Evolutionary conservation across 1,140 invertebrate species (phyloP).

Genomic region (Rhyacophila brunnea): DNA sequence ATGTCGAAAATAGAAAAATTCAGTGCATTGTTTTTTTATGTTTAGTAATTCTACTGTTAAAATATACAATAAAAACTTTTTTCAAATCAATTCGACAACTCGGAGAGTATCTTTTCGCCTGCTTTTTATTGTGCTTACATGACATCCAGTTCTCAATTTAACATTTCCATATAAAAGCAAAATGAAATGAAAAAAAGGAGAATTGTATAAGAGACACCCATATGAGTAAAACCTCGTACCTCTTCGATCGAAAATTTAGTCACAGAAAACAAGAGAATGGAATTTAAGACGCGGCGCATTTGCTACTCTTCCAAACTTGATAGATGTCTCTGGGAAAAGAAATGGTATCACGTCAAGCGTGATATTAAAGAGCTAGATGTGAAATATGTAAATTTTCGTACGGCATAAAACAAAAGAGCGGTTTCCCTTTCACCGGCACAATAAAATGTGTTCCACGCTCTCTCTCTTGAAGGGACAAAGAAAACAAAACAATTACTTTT

Average conservation of each 20-base stretch:
- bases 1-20: too few relatives aligned
- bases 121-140: neutral
- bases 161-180: slow-evolving; percentile 28
- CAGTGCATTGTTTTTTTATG: too few relatives aligned
- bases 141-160: slow-evolving; percentile 20
- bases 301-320: slow-evolving; percentile 33
- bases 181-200: slow-evolving; percentile 7
- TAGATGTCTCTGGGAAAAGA: slow-evolving; percentile 35
- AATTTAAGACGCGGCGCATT: slow-evolving; percentile 29
- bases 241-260: slow-evolving; percentile 29
- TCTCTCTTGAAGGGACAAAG: too few relatives aligned
- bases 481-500: too few relatives aligned
- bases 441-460: too few relatives aligned
- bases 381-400: slow-evolving; percentile 33
- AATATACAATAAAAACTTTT: too few relatives aligned
- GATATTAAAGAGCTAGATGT: slow-evolving; percentile 35
- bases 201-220: too few relatives aligned
- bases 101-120: too few relatives aligned
- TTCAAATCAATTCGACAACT: too few relatives aligned
- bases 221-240: neutral
- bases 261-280: slow-evolving; percentile 28
- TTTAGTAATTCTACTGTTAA: too few relatives aligned
- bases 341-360: slow-evolving; percentile 35
- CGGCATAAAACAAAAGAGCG: slow-evolving; percentile 10
- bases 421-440: too few relatives aligned